A percentile compares a stretch with the other conserved stretches of the same genome.
Conservation (phyloP, 2,113 vertebrate species). For the Rhynchopsitta pachyrhyncha region DNA sequence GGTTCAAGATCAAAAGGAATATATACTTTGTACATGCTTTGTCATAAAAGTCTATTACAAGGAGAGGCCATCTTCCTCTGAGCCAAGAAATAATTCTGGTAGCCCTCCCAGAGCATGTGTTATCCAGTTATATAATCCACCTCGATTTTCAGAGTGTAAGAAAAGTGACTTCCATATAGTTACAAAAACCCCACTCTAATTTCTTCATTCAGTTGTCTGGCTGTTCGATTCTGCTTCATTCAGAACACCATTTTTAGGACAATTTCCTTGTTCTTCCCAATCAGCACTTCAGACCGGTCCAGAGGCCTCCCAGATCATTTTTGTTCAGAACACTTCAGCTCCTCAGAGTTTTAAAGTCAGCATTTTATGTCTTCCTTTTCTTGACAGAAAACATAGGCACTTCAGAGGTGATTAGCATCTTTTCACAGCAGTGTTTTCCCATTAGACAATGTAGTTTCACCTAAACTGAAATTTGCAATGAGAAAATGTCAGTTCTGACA, state of each 20-base stretch:
- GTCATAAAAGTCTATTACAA: not conserved
- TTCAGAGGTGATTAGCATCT: constrained; percentile 47
- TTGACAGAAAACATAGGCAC: constrained; percentile 18
- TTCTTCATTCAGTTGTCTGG: not conserved
- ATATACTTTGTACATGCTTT: not conserved
- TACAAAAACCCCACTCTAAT: not conserved
- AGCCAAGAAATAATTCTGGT: not conserved
- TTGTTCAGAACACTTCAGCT: not conserved
- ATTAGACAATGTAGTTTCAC: constrained; percentile 39
- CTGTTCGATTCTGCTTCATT: not conserved
- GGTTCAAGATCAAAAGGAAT: not conserved
- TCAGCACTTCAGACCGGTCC: not conserved
- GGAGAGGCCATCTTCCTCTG: not conserved
- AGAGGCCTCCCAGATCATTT: not conserved
- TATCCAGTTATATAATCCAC: not conserved
- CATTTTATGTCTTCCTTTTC: constrained; percentile 6
- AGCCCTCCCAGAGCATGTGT: not conserved
- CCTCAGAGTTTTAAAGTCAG: not conserved
- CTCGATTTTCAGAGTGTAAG: not conserved
- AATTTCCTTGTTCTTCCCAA: not conserved
- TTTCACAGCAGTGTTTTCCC: constrained; percentile 33
- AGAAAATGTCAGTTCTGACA: constrained; percentile 9
- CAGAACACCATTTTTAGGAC: not conserved
- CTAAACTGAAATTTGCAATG: constrained; percentile 44
- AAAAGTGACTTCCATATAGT: not conserved